Conservation (phyloP, 1,140 invertebrate genomes). For the Ridgeia piscesae region DNA sequence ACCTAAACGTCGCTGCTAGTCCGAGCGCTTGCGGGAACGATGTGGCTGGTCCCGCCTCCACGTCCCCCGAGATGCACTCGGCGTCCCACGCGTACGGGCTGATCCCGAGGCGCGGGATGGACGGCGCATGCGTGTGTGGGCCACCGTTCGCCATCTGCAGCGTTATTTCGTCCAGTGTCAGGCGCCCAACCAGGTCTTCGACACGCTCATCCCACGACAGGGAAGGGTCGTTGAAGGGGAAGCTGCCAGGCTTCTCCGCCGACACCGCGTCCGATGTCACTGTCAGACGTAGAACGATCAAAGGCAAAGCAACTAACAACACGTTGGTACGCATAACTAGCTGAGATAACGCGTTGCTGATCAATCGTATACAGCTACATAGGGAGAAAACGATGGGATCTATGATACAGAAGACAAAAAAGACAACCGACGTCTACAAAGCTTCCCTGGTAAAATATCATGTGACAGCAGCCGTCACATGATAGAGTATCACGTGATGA, state of each 20-base stretch:
- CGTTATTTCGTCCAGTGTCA: conserved; percentile 47
- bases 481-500: neutral
- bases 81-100: conserved; percentile 50
- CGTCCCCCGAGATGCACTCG: conserved; percentile 47
- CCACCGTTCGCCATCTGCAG: conserved; percentile 49
- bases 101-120: conserved; percentile 47
- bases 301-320: neutral
- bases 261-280: no score
- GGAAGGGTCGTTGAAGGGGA: conserved; percentile 46
- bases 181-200: conserved; percentile 46
- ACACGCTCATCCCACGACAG: conserved; percentile 51
- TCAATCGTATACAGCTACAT: neutral
- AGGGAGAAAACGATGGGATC: neutral
- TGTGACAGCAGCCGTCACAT: neutral
- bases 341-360: neutral
- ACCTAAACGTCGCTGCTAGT: conserved; percentile 51
- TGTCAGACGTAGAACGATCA: no score
- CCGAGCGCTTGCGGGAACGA: conserved; percentile 52
- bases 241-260: conserved; percentile 1
- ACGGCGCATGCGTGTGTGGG: conserved; percentile 40
- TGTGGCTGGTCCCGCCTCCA: conserved; percentile 42
- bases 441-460: neutral
- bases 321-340: neutral
- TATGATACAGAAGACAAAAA: neutral
- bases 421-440: neutral